Conservation (phyloP, 2,888 invertebrate species). For the Phytoseiulus persimilis region DNA sequence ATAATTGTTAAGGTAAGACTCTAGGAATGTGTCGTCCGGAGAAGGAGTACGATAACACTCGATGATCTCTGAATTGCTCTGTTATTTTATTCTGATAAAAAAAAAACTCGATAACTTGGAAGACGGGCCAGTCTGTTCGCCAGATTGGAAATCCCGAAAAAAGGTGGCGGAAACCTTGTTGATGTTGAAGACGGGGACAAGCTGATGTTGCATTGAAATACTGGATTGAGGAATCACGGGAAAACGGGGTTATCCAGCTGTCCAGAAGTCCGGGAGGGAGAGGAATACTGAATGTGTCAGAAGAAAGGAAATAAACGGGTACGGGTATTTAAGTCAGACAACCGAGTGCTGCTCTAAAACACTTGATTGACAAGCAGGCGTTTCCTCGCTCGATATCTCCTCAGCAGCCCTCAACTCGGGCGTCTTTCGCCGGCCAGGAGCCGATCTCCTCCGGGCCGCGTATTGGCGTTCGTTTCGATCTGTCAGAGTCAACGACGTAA, state of each 20-base stretch:
- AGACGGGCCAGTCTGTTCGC: not conserved
- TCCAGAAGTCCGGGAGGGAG: not conserved
- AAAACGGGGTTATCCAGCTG: not conserved
- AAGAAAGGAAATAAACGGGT: not conserved
- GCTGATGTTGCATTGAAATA: not conserved
- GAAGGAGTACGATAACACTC: not conserved
- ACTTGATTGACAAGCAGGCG: too few species aligned
- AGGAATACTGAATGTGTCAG: not conserved
- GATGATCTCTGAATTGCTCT: not conserved
- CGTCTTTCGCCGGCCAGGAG: too few species aligned
- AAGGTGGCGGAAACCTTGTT: not conserved
- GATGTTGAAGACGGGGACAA: not conserved
- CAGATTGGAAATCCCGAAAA: not conserved
- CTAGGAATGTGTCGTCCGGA: not conserved
- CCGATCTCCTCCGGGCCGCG: too few species aligned
- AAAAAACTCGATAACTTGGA: not conserved
- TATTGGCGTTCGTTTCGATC: too few species aligned
- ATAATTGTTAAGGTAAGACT: not conserved
- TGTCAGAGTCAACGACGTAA: too few species aligned
- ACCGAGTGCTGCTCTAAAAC: not conserved
- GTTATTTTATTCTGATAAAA: slow-evolving; percentile 5
- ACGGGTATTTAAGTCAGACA: not conserved
- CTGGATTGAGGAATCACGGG: not conserved
- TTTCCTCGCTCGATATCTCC: too few species aligned
- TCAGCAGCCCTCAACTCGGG: too few species aligned